Conservation (phyloP, 2,113 vertebrate species). For the Xiphophorus hellerii region DNA sequence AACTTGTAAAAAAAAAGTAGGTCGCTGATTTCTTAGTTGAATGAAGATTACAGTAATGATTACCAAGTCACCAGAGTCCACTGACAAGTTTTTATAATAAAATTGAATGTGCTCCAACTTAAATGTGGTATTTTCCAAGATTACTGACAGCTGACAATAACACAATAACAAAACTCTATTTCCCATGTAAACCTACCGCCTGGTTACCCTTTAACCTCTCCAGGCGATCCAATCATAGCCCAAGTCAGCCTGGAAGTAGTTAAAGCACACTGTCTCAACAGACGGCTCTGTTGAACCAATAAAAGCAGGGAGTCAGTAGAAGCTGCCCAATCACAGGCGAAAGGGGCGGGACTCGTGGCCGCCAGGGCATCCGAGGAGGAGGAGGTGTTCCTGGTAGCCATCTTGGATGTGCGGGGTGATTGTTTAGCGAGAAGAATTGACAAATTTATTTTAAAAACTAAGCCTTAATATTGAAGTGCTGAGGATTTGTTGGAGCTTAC, state of each 20-base stretch:
- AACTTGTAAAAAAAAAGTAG: no score
- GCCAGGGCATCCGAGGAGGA: constrained; percentile 70
- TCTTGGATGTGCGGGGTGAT: constrained; percentile 84
- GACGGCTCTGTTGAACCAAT: constrained; percentile 41
- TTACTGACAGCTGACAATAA: not conserved
- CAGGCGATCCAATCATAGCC: constrained; percentile 59
- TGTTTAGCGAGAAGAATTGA: constrained; percentile 82
- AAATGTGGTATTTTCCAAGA: no score
- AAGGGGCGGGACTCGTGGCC: constrained; percentile 52
- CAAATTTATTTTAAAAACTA: constrained; percentile 61
- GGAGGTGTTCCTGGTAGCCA: constrained; percentile 85
- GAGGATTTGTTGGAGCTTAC: constrained; percentile 32
- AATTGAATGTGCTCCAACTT: no score
- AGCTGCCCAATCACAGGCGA: constrained; percentile 42
- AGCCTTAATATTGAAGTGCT: constrained; percentile 33
- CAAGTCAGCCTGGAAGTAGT: constrained; percentile 69
- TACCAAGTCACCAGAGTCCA: no score
- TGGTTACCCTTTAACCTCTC: constrained; percentile 74
- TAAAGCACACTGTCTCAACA: constrained; percentile 18
- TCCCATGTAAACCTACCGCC: constrained; percentile 27
- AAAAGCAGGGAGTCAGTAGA: not conserved
- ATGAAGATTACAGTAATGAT: no score
- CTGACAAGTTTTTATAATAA: no score
- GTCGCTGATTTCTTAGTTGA: no score
- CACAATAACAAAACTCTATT: constrained; percentile 9